These are phyloP conservation scores for Polydrusus pterygomalis DNA, from an alignment of 2,888 invertebrate genomes.

Conservation along the genomic window DNA sequence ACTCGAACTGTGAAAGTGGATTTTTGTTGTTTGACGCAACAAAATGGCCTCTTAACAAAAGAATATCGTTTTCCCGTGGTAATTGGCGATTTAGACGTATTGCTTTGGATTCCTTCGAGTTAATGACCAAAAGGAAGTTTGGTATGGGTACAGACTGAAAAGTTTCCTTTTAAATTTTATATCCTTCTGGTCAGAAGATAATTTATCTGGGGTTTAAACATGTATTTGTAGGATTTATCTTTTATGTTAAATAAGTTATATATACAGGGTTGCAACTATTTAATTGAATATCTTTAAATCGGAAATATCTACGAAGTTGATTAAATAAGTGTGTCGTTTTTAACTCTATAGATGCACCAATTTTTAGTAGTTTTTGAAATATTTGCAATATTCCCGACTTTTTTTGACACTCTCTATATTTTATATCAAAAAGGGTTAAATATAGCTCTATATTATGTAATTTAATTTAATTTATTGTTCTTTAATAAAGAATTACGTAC, in stretches of 20 bases:
- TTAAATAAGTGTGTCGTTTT: too few relatives aligned
- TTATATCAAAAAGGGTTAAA: too few relatives aligned
- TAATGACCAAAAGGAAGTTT: conserved; percentile 55
- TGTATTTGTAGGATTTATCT: too few relatives aligned
- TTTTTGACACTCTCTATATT: too few relatives aligned
- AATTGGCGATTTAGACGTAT: conserved; percentile 67
- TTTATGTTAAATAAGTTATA: too few relatives aligned
- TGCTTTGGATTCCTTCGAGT: conserved; percentile 58
- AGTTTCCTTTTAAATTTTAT: neutral
- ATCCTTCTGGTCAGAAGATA: neutral
- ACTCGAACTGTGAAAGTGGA: conserved; percentile 72
- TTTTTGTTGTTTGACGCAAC: conserved; percentile 69
- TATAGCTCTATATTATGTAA: too few relatives aligned
- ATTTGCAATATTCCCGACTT: too few relatives aligned
- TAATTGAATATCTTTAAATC: too few relatives aligned
- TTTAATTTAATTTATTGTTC: neutral
- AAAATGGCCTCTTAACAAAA: conserved; percentile 69
- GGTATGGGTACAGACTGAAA: conserved; percentile 26
- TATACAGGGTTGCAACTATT: too few relatives aligned
- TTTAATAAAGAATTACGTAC: neutral
- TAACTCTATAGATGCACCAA: too few relatives aligned
- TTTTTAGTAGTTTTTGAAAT: too few relatives aligned
- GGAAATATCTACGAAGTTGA: too few relatives aligned
- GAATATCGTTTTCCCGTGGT: conserved; percentile 63
- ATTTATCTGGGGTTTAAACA: neutral